Evolutionary conservation across 92 coral and sea anemone species (phyloP).

Genomic region (Porites divaricata): DNA sequence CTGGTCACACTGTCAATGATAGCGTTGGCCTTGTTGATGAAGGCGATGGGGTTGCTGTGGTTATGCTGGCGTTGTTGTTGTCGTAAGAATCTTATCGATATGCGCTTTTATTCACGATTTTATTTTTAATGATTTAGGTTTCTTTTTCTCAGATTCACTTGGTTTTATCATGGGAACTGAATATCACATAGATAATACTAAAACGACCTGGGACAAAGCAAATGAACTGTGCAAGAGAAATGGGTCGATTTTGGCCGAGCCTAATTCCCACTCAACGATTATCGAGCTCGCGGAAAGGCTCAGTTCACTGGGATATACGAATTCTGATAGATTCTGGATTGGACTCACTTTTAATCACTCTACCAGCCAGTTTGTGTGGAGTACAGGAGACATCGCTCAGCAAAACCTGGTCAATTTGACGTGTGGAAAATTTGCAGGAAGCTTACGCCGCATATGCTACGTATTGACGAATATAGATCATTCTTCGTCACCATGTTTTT

Average conservation of each 20-base stretch:
- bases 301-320: neutral
- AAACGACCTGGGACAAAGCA: neutral
- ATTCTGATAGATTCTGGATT: constrained; percentile 16
- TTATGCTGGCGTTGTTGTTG: neutral
- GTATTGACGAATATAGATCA: neutral
- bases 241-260: constrained; percentile 17
- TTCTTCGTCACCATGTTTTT: neutral
- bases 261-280: constrained; percentile 1
- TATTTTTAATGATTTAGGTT: neutral
- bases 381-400: constrained; percentile 6
- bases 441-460: neutral
- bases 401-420: neutral
- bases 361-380: constrained; percentile 10
- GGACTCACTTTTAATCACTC: constrained; percentile 10
- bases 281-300: neutral
- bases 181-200: neutral
- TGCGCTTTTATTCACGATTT: too few species aligned
- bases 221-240: neutral
- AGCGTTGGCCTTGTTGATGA: too few species aligned
- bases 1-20: too few species aligned
- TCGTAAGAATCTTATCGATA: neutral
- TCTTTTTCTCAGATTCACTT: neutral
- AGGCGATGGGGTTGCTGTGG: too few species aligned
- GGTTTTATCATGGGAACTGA: neutral
- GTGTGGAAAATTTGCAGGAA: neutral